Evolutionary conservation across 2,888 invertebrate genomes (phyloP).

Genomic region (Tinea pellionella): DNA sequence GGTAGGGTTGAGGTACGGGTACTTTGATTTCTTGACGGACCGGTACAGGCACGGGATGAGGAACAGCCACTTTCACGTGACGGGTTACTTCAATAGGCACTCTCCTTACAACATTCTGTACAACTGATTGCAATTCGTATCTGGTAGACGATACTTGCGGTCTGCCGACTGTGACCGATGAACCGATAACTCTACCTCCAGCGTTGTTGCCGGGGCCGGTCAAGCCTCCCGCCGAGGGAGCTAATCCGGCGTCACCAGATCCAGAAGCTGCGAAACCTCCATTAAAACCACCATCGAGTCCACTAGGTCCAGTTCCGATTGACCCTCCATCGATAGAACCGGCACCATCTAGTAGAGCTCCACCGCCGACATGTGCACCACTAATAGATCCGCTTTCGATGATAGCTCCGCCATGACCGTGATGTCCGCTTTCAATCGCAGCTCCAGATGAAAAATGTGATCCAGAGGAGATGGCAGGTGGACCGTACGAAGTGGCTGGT

Average conservation of each 20-base stretch:
- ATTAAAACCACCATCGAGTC: constrained; percentile 15
- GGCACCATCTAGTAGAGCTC: constrained; percentile 13
- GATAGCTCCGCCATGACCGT: background rate
- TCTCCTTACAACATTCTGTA: constrained; percentile 55
- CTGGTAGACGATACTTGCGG: constrained; percentile 33
- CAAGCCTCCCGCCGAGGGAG: background rate
- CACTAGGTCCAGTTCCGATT: constrained; percentile 4
- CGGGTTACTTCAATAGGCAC: constrained; percentile 56
- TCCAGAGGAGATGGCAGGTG: constrained; percentile 25
- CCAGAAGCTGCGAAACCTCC: constrained; percentile 11
- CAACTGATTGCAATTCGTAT: constrained; percentile 55
- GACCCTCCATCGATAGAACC: constrained; percentile 17
- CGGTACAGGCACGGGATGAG: constrained; percentile 48
- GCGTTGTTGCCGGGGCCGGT: constrained; percentile 15
- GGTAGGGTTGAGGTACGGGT: constrained; percentile 59
- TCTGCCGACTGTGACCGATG: constrained; percentile 18
- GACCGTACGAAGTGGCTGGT: constrained; percentile 43
- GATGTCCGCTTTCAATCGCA: background rate
- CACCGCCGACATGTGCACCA: constrained; percentile 15
- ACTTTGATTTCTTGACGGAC: constrained; percentile 54
- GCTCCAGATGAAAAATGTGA: constrained; percentile 11
- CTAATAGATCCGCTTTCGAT: background rate
- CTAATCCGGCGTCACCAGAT: constrained; percentile 1
- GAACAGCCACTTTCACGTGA: constrained; percentile 49
- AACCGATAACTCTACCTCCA: constrained; percentile 25